phyloP scores from a whole-genome alignment of 2,113 vertebrate genomes.

The Calidris pygmaea region DNA sequence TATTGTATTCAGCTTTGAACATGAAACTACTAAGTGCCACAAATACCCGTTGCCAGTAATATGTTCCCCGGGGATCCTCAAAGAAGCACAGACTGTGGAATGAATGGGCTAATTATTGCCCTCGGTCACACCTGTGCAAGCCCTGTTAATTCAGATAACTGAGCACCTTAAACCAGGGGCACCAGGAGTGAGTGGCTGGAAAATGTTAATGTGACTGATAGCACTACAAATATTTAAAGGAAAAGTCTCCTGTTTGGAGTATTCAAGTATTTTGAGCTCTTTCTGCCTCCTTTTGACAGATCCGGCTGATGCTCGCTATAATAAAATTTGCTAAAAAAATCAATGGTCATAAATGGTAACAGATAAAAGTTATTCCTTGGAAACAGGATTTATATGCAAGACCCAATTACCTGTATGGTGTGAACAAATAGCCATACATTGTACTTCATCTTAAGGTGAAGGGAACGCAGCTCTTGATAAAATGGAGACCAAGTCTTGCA shows the following conservation, averaged over 20 bases:
- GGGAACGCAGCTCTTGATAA: background rate
- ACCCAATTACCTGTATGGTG: background rate
- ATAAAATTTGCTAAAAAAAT: background rate
- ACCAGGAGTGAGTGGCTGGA: background rate
- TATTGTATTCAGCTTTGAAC: slow-evolving; percentile 64
- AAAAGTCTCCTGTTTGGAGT: background rate
- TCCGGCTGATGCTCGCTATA: background rate
- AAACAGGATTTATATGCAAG: background rate
- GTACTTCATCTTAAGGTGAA: background rate
- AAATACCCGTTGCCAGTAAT: slow-evolving; percentile 41
- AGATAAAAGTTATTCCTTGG: background rate
- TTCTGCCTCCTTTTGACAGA: background rate
- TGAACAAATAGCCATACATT: background rate
- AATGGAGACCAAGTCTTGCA: background rate
- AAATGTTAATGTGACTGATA: slow-evolving; percentile 31
- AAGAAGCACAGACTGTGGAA: slow-evolving; percentile 25
- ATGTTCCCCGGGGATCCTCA: slow-evolving; percentile 41
- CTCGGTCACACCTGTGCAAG: slow-evolving; percentile 23
- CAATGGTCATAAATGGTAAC: background rate
- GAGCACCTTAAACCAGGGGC: slow-evolving; percentile 26
- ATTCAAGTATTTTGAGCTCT: background rate
- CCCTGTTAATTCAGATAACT: slow-evolving; percentile 33
- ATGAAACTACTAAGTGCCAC: slow-evolving; percentile 54
- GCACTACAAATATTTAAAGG: slow-evolving; percentile 23
- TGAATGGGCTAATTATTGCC: slow-evolving; percentile 56